phyloP scores from a whole-genome alignment of 2,888 invertebrate genomes.

The Cetonia aurata region DNA sequence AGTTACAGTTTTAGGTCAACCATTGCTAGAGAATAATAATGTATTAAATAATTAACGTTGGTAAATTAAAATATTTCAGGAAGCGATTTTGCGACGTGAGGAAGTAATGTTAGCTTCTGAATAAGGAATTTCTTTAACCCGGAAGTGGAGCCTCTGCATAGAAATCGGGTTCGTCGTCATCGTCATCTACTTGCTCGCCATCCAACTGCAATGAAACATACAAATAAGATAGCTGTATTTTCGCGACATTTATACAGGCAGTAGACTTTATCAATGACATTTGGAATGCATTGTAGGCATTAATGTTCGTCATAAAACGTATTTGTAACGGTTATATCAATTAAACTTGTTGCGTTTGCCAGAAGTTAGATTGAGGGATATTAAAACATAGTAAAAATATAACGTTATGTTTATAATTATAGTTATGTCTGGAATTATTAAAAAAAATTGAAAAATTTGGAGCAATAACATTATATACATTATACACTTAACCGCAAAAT shows the following conservation, averaged over 20 bases:
- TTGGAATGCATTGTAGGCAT: slow-evolving; percentile 16
- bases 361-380: not conserved
- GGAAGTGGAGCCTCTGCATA: slow-evolving; percentile 92
- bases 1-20: no score
- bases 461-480: not conserved
- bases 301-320: not conserved
- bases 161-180: slow-evolving; percentile 93
- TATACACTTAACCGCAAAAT: not conserved
- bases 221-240: slow-evolving; percentile 44
- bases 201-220: slow-evolving; percentile 76
- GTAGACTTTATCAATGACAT: no score
- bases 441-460: not conserved
- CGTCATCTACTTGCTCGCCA: slow-evolving; percentile 81
- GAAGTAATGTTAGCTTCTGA: slow-evolving; percentile 38
- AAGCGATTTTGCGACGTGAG: slow-evolving; percentile 40
- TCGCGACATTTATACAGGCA: slow-evolving; percentile 8
- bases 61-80: slow-evolving; percentile 41
- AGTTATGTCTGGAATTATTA: not conserved
- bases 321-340: slow-evolving; percentile 10
- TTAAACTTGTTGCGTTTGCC: slow-evolving; percentile 6
- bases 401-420: not conserved
- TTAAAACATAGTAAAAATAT: not conserved
- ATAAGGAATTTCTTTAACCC: slow-evolving; percentile 69
- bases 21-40: slow-evolving; percentile 1
- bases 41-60: slow-evolving; percentile 11